Percentiles rank a stretch among this genome's conserved stretches.
Evolutionary conservation across 2,797 vertebrate species (phyloP).

Genomic region (Urophycis tenuis): DNA sequence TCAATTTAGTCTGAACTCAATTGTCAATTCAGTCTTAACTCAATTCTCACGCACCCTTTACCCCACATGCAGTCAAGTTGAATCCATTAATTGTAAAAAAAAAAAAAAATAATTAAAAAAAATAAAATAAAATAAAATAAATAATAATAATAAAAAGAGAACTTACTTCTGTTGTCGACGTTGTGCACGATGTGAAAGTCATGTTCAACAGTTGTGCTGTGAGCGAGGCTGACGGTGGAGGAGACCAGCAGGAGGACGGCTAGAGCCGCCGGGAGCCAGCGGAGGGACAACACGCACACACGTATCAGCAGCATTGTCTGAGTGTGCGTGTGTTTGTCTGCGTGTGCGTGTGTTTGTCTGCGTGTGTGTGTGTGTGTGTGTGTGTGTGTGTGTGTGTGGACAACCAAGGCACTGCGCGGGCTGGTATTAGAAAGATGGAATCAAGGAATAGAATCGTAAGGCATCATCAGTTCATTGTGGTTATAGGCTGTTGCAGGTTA

Average conservation of each 20-base stretch:
- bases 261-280: conserved; percentile 67
- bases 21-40: background rate
- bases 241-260: conserved; percentile 73
- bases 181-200: conserved; percentile 77
- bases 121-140: too few species aligned
- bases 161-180: conserved; percentile 88
- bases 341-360: conserved; percentile 37
- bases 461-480: too few species aligned
- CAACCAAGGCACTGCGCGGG: conserved; percentile 49
- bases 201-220: conserved; percentile 78
- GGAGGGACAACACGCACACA: conserved; percentile 53
- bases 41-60: background rate
- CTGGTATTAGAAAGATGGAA: background rate
- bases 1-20: background rate
- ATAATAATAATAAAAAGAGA: too few species aligned
- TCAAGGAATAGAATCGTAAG: background rate
- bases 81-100: background rate
- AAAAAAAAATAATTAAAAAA: too few species aligned
- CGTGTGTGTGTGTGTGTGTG: too few species aligned
- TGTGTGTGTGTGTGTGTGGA: conserved; percentile 30
- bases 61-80: background rate
- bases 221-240: conserved; percentile 63
- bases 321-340: background rate
- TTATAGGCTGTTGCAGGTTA: background rate
- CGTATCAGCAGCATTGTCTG: conserved; percentile 27